Evolutionary conservation across 2,113 vertebrate species (phyloP).

Genomic region (Phyllopteryx taeniolatus): DNA sequence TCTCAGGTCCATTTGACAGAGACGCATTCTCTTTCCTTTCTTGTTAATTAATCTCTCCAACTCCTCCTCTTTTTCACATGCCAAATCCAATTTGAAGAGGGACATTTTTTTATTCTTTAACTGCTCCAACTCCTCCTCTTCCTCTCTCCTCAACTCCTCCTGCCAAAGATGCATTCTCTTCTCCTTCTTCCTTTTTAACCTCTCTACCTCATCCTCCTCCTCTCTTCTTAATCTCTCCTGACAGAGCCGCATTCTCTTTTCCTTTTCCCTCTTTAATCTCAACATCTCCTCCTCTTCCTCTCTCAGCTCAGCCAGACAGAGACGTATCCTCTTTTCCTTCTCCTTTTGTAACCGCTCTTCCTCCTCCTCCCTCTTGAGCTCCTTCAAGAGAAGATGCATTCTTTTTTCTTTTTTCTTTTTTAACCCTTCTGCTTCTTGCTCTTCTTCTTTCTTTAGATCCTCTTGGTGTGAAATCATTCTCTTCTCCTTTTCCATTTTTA

Average conservation of each 20-base stretch:
- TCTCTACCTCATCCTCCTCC: conserved; percentile 1
- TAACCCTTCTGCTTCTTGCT: conserved; percentile 69
- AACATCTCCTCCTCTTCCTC: conserved; percentile 9
- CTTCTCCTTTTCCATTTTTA: conserved; percentile 15
- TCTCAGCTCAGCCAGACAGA: conserved; percentile 1
- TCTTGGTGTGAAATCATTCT: conserved; percentile 38
- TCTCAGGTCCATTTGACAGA: neutral
- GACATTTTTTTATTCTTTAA: neutral
- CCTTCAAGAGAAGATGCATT: conserved; percentile 47
- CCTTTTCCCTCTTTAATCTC: neutral
- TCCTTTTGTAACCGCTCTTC: neutral
- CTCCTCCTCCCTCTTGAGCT: conserved; percentile 2
- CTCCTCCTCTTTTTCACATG: neutral
- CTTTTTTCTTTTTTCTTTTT: conserved; percentile 70
- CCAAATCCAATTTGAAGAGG: neutral
- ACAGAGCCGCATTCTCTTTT: neutral
- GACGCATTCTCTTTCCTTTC: neutral
- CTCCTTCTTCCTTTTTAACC: conserved; percentile 5
- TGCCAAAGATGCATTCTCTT: conserved; percentile 3
- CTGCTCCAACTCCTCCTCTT: conserved; percentile 7
- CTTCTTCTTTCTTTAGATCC: conserved; percentile 45
- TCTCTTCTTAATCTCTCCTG: conserved; percentile 2
- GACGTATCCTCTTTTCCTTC: conserved; percentile 1
- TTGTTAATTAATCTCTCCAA: neutral
- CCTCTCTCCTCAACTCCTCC: conserved; percentile 1